Evolutionary conservation across 2,888 invertebrate genomes (phyloP).

Genomic region (Heliconius hortense): DNA sequence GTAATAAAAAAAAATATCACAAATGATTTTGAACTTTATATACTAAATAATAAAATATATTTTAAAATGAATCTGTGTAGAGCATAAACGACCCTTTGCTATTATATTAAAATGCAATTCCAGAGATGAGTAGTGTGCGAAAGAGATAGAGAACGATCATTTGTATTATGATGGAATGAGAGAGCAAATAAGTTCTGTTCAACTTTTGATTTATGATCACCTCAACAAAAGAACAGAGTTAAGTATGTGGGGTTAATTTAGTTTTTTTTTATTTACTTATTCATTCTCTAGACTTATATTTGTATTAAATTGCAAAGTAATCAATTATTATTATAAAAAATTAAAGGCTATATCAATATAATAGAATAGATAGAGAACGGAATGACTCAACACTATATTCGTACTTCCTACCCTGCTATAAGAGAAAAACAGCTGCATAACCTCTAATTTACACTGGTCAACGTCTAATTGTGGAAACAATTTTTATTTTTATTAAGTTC

Average conservation of each 20-base stretch:
- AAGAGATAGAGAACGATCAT: slow-evolving; percentile 25
- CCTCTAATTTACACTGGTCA: too few relatives aligned
- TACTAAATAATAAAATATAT: neutral
- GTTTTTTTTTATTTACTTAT: slow-evolving; percentile 1
- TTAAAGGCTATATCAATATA: too few relatives aligned
- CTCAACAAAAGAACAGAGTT: slow-evolving; percentile 22
- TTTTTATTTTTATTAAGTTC: too few relatives aligned
- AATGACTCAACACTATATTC: too few relatives aligned
- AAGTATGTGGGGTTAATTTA: slow-evolving; percentile 25
- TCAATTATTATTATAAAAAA: too few relatives aligned
- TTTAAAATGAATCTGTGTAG: slow-evolving; percentile 1
- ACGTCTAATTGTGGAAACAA: too few relatives aligned
- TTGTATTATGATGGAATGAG: slow-evolving; percentile 8
- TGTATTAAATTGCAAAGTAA: too few relatives aligned
- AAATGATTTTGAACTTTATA: neutral
- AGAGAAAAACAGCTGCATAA: too few relatives aligned
- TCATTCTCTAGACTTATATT: neutral
- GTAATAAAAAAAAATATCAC: neutral
- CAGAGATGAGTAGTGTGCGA: slow-evolving; percentile 32
- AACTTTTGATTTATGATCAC: slow-evolving; percentile 29
- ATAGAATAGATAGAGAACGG: too few relatives aligned
- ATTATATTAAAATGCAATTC: slow-evolving; percentile 35
- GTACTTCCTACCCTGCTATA: too few relatives aligned
- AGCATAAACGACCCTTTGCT: slow-evolving; percentile 21
- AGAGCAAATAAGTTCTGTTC: slow-evolving; percentile 5